These are phyloP conservation scores for Heterochromis multidens DNA, from an alignment of 2,113 vertebrate genomes.

Conservation along the genomic window DNA sequence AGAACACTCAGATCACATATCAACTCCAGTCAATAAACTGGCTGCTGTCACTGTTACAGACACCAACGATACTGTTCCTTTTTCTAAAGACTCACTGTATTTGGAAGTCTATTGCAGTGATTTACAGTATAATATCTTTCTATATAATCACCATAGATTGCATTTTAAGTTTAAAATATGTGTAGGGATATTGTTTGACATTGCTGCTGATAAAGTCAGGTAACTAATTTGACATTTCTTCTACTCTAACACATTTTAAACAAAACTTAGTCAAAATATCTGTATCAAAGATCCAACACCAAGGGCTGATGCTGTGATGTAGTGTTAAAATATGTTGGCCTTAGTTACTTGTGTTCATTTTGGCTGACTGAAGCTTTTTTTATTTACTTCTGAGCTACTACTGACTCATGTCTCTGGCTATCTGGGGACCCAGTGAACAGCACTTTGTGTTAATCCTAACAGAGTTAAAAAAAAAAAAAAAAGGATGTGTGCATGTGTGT, in stretches of 20 bases:
- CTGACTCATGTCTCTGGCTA: background rate
- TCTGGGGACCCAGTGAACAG: background rate
- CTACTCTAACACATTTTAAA: background rate
- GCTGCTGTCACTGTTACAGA: slow-evolving; percentile 65
- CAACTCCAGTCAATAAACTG: slow-evolving; percentile 67
- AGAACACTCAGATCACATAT: slow-evolving; percentile 68
- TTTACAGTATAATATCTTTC: slow-evolving; percentile 30
- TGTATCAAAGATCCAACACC: background rate
- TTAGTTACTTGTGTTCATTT: background rate
- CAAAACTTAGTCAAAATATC: background rate
- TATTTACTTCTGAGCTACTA: background rate
- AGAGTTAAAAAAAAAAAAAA: background rate
- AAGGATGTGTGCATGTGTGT: background rate
- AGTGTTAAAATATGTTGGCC: background rate
- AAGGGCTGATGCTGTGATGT: background rate
- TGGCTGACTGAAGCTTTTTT: background rate
- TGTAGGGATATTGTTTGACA: background rate
- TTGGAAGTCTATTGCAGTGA: background rate
- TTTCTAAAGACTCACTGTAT: slow-evolving; percentile 30
- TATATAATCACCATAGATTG: background rate
- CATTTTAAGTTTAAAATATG: background rate
- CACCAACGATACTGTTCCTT: slow-evolving; percentile 44
- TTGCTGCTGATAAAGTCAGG: background rate
- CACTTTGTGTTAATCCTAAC: background rate
- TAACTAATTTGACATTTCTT: no score